These are phyloP conservation scores for Myotis findleyi DNA, from an alignment of 2,797 vertebrate genomes.

Conservation along the genomic window DNA sequence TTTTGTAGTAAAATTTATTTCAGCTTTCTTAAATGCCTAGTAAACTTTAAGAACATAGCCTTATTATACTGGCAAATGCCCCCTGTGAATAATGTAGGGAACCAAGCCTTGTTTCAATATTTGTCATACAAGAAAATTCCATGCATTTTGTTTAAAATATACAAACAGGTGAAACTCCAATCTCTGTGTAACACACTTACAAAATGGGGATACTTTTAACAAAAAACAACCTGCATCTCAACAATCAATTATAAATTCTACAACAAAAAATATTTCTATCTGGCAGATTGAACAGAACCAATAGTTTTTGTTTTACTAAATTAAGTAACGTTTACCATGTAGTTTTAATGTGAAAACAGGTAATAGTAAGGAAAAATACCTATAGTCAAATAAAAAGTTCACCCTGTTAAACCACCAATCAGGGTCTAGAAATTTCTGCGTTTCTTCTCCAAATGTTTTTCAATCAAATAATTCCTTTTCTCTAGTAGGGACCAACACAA, in stretches of 20 bases:
- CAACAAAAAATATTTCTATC: constrained; percentile 25
- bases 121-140: background rate
- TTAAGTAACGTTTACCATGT: background rate
- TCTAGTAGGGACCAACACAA: background rate
- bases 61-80: background rate
- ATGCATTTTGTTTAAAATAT: constrained; percentile 39
- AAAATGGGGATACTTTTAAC: constrained; percentile 16
- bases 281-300: background rate
- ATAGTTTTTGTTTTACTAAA: background rate
- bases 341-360: constrained; percentile 10
- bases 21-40: background rate
- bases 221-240: background rate
- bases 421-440: background rate
- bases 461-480: background rate
- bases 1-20: background rate
- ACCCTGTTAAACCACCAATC: background rate
- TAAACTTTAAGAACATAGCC: background rate
- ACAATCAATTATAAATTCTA: constrained; percentile 34
- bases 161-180: background rate
- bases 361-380: background rate
- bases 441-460: background rate
- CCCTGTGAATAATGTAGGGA: background rate
- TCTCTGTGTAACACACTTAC: background rate
- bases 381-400: background rate
- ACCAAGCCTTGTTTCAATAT: background rate